Evolutionary conservation across 2,888 invertebrate genomes (phyloP).

Genomic region (Cyclophora punctaria): DNA sequence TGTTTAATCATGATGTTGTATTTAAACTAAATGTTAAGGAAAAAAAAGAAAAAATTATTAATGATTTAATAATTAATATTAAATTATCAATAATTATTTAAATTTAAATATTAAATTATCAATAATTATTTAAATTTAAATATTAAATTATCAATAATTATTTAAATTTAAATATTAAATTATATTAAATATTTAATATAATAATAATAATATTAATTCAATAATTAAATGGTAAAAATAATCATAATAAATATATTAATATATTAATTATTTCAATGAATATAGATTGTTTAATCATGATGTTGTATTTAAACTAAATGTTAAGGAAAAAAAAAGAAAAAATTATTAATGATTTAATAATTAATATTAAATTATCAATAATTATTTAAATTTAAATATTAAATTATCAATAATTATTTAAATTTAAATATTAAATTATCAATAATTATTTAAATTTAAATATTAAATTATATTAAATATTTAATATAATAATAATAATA

Average conservation of each 20-base stretch:
- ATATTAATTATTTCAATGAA: conserved; percentile 9
- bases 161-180: conserved; percentile 11
- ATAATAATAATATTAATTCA: conserved; percentile 3
- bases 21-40: conserved; percentile 7
- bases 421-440: neutral
- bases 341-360: conserved; percentile 1
- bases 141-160: conserved; percentile 10
- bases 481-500: conserved; percentile 14
- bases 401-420: conserved; percentile 3
- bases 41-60: conserved; percentile 3
- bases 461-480: conserved; percentile 1
- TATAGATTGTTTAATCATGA: conserved; percentile 1
- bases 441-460: neutral
- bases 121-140: conserved; percentile 18
- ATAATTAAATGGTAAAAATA: conserved; percentile 3
- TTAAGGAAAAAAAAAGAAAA: neutral
- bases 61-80: conserved; percentile 7
- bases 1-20: conserved; percentile 7
- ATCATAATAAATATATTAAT: conserved; percentile 4
- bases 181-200: conserved; percentile 23
- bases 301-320: neutral
- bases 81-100: conserved; percentile 9
- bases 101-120: conserved; percentile 29
- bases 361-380: conserved; percentile 7
- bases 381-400: conserved; percentile 12